phyloP scores from a whole-genome alignment of 2,113 vertebrate genomes.

The Eulemur rufifrons region DNA sequence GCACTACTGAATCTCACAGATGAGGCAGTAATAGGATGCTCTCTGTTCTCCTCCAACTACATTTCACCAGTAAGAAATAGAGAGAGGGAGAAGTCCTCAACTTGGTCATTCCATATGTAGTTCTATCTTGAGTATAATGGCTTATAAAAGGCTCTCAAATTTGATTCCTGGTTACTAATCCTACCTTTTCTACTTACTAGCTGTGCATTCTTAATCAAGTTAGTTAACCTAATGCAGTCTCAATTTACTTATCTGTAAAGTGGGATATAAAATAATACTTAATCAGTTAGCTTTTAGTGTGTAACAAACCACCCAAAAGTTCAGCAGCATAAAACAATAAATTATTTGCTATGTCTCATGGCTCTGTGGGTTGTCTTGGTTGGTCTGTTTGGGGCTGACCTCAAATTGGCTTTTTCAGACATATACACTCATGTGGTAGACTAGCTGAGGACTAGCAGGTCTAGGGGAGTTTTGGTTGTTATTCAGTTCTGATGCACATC shows the following conservation, averaged over 20 bases:
- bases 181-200: background rate
- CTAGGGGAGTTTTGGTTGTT: background rate
- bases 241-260: background rate
- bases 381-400: background rate
- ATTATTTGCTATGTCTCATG: background rate
- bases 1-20: conserved; percentile 26
- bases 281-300: background rate
- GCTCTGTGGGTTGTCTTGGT: background rate
- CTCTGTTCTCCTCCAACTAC: background rate
- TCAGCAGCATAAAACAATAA: background rate
- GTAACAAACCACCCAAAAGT: background rate
- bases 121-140: background rate
- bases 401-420: background rate
- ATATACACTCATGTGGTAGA: background rate
- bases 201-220: background rate
- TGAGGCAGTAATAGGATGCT: background rate
- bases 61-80: conserved; percentile 28
- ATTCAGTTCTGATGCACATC: background rate
- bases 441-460: background rate
- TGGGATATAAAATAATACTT: background rate
- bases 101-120: background rate
- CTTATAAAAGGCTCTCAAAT: background rate
- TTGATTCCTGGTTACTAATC: background rate
- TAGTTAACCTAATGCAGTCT: background rate
- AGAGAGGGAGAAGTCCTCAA: background rate